Base-by-base conservation (phyloP, 2,888 invertebrate genomes). In the Pheosia gnoma region DNA sequence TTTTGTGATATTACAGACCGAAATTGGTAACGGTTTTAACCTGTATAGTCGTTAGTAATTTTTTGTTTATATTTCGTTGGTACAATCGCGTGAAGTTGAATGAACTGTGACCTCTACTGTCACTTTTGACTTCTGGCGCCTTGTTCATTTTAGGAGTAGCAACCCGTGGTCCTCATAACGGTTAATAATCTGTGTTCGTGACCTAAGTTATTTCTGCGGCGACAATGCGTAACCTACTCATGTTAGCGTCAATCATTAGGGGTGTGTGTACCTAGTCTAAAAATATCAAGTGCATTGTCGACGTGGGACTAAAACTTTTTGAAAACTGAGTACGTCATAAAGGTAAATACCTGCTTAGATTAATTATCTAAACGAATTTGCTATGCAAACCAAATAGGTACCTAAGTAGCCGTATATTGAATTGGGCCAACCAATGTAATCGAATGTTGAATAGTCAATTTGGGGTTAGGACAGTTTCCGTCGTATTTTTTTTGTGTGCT, bases 101-200 rank as follows among this genome's bases (percentile, higher is more conserved):
- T 63, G 73, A 74, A 67, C 79, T 78, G 76, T 76, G 72, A 73
- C 74, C 72, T 71, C 67, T 71, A 66, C 64, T 72, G 54, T 79
- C 71, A 76, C 74, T 76, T 77, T 75, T 78, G 74, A 80, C 75
- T 79, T 80, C 72, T 25, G 55, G 66, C 60, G 74, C 72, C 77
- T 76, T 71, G 67, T 71, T 73, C 66, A 69, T 13, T 66, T 70
- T 68, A 64, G 63, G 65, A 74, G 68, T 73, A 71, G 62, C 67
- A 71, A 60, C 60, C 62, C 61, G 64, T 66, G 64, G 58, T 66
- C 63, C 70, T 62, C 58, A 59, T 60, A 65, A 43, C 65, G 72
- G 61, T 75, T 77, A 81, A 81, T 81, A 77, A 82, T 72, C 75
- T 75, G 68, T 74, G 66, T 52, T 71, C 66, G 67, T 72, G 60